Evolutionary conservation across 53 echinoderm and acorn worm genomes (phyloP), one percentile per base, ranked within the genome.

Genomic region (Astropecten irregularis): DNA sequence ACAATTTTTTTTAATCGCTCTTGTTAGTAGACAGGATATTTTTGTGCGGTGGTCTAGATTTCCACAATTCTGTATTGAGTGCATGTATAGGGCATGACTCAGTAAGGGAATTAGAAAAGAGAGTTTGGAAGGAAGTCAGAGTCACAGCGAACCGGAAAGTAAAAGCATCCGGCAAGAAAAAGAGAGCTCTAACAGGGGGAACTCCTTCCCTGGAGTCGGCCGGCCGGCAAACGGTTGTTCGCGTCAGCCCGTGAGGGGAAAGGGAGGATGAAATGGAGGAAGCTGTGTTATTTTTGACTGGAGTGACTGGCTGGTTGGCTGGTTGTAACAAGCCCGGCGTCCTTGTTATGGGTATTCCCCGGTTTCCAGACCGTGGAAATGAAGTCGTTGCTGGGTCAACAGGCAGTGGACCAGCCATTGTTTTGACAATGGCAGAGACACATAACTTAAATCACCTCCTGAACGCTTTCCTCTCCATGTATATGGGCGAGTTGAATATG

Each of bases 321-420:
- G 38, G 61, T 33, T 63, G 26, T 40, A n/a, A n/a, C n/a, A n/a
- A n/a, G n/a, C n/a, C n/a, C n/a, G n/a, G n/a, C n/a, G n/a, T n/a
- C n/a, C n/a, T n/a, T 42, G 25, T 40, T 44, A 16, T 79, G 79
- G 79, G 79, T 60, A 79, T 79, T 79, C 79, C 79, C 79, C 79
- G 16, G 62, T n/a, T 27, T 27, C 0, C 47, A 68, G 68, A 44
- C 22, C n/a, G 16, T 54, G 38, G 39, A 0, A 39, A 40, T 66
- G 29, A 0, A 39, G 33, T 11, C 11, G 42, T 11, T 11, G 11
- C 16, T 27, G 26, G 60, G 21, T 15, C 44, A 68, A 68, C 68
- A 33, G 44, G 47, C 44, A 61, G 62, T 19, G 26, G 31, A 27
- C n/a, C 31, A 61, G 79, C 61, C 79, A 79, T 61, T 79, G 79